Conservation (phyloP, 30 jellyfish, hydroid and myxozoan species). For the Aurelia coerulea region DNA sequence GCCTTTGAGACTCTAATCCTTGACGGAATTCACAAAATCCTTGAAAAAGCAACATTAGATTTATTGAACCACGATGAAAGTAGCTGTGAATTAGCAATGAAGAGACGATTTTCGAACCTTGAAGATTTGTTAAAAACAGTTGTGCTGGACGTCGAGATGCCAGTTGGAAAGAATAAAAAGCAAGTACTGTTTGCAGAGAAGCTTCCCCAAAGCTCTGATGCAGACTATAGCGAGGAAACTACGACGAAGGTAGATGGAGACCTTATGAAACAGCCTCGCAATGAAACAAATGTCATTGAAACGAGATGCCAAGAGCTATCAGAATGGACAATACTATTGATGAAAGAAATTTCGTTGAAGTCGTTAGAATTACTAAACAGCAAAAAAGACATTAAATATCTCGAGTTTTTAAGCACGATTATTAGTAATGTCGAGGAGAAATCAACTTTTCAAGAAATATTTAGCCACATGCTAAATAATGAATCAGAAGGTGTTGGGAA, state of each 20-base stretch:
- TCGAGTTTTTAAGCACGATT: constrained; percentile 29
- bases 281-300: not conserved
- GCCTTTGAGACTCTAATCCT: no score
- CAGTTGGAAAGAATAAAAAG: not conserved
- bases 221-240: not conserved
- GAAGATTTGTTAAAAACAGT: constrained; percentile 43
- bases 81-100: not conserved
- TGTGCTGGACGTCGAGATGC: not conserved
- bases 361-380: constrained; percentile 19
- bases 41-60: no score
- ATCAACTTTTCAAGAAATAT: not conserved
- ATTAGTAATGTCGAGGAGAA: constrained; percentile 16
- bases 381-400: not conserved
- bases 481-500: not conserved
- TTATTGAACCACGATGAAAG: not conserved
- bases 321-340: constrained; percentile 9
- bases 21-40: no score
- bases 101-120: not conserved
- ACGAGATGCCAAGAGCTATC: not conserved
- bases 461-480: constrained; percentile 12
- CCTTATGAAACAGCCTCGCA: not conserved
- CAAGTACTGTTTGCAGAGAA: constrained; percentile 4
- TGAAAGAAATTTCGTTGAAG: constrained; percentile 1
- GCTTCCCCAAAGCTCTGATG: not conserved
- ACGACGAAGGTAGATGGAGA: not conserved